Conservation (phyloP, 1,140 invertebrate genomes). For the Hyphantria cunea region DNA sequence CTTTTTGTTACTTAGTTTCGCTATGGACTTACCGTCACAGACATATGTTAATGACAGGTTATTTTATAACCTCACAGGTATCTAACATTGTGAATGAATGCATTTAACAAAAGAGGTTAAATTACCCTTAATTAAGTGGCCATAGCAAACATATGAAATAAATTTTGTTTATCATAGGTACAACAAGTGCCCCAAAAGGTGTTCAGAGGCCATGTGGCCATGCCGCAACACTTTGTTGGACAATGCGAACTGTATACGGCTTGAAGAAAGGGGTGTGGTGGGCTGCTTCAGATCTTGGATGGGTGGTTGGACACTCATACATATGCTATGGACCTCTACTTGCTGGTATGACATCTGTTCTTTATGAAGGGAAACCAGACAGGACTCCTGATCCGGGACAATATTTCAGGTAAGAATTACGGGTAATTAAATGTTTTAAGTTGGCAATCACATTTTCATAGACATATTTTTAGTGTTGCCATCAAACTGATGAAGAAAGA, state of each 20-base stretch:
- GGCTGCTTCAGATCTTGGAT: slow-evolving; percentile 95
- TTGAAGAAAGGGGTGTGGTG: slow-evolving; percentile 93
- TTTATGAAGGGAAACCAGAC: slow-evolving; percentile 98
- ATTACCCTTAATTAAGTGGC: too few relatives aligned
- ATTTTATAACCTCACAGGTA: too few relatives aligned
- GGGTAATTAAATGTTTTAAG: too few relatives aligned
- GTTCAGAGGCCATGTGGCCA: slow-evolving; percentile 93
- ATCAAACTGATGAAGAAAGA: too few relatives aligned
- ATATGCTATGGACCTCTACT: slow-evolving; percentile 95
- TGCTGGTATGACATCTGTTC: slow-evolving; percentile 90
- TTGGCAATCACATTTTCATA: too few relatives aligned
- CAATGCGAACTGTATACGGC: slow-evolving; percentile 92
- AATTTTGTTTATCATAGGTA: slow-evolving; percentile 43
- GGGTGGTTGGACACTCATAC: slow-evolving; percentile 97
- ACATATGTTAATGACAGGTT: too few relatives aligned
- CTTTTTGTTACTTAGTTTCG: too few relatives aligned
- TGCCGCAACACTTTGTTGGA: slow-evolving; percentile 91
- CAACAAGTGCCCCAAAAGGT: slow-evolving; percentile 90
- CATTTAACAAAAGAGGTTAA: too few relatives aligned
- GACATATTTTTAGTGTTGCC: too few relatives aligned
- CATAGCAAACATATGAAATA: too few relatives aligned
- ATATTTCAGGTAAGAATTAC: slow-evolving; percentile 88
- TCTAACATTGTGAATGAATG: too few relatives aligned
- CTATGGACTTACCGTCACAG: too few relatives aligned
- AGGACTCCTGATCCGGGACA: slow-evolving; percentile 95